A percentile compares a stretch with the other conserved stretches of the same genome.
Conservation (phyloP, 2,113 vertebrate species). For the Antigone vipio region DNA sequence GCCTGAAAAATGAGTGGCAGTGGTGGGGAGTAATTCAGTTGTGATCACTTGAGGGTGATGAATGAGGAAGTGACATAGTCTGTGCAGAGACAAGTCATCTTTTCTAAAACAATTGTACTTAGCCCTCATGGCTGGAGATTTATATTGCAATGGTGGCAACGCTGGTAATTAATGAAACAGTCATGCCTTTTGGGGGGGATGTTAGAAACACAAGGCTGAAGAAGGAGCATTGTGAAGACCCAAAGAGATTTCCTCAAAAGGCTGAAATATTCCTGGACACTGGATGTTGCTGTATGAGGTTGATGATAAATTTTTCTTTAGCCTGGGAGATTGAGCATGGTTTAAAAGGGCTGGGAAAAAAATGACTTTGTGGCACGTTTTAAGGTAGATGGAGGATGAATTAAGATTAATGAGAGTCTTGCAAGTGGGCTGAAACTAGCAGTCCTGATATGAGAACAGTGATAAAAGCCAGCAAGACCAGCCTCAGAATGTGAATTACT, state of each 20-base stretch:
- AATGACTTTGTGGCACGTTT: conserved; percentile 52
- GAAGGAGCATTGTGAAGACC: not conserved
- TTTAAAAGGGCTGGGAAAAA: conserved; percentile 50
- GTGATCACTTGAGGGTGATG: conserved; percentile 77
- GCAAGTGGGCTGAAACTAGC: conserved; percentile 45
- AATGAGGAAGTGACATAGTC: conserved; percentile 80
- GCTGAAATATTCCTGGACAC: conserved; percentile 20
- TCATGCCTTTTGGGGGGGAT: conserved; percentile 38
- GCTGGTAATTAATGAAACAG: conserved; percentile 75
- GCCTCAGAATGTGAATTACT: conserved; percentile 51
- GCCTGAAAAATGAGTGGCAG: conserved; percentile 72
- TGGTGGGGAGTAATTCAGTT: conserved; percentile 67
- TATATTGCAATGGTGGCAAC: conserved; percentile 3
- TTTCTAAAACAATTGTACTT: conserved; percentile 79
- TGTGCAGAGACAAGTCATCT: conserved; percentile 76
- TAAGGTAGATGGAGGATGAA: conserved; percentile 61
- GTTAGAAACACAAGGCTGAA: not conserved
- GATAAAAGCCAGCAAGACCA: conserved; percentile 50
- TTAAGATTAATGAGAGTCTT: conserved; percentile 69
- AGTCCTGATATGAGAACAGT: conserved; percentile 29
- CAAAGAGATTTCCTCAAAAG: conserved; percentile 10
- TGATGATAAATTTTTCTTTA: conserved; percentile 62
- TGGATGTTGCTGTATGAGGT: conserved; percentile 22
- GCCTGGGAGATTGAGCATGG: conserved; percentile 33
- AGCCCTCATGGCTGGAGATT: conserved; percentile 58